These are phyloP conservation scores for Eumacrocentrus americanus DNA, from an alignment of 2,888 invertebrate genomes.

Conservation along the genomic window DNA sequence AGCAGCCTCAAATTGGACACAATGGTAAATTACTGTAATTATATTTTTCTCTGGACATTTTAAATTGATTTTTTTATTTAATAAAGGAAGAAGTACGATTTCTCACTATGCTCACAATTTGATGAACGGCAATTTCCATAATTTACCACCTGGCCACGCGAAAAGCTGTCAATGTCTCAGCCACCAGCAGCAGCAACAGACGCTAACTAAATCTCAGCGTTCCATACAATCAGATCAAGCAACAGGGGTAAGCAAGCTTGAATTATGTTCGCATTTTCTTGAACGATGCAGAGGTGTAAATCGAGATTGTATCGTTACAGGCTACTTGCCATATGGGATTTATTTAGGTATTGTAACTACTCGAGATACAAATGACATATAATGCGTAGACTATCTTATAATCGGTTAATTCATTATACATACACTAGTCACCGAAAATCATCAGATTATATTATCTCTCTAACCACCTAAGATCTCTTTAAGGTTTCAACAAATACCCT, in stretches of 20 bases:
- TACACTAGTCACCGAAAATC: constrained; percentile 23
- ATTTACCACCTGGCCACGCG: constrained; percentile 44
- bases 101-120: constrained; percentile 51
- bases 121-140: constrained; percentile 45
- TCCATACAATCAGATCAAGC: constrained; percentile 55
- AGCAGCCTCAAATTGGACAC: constrained; percentile 37
- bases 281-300: constrained; percentile 37
- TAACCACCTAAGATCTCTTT: too few relatives aligned
- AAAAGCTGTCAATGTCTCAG: constrained; percentile 54
- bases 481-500: constrained; percentile 3
- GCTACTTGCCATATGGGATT: constrained; percentile 58
- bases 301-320: constrained; percentile 55
- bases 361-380: too few relatives aligned
- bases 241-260: constrained; percentile 44
- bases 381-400: background rate
- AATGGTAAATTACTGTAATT: constrained; percentile 35
- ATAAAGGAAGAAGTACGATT: constrained; percentile 37
- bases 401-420: background rate
- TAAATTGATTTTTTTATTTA: too few relatives aligned
- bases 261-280: background rate
- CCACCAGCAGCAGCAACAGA: constrained; percentile 35
- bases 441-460: too few relatives aligned
- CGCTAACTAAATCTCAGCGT: constrained; percentile 50
- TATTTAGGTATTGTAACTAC: constrained; percentile 59
- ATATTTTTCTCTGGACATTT: background rate